Base-by-base conservation (phyloP, 1,140 invertebrate genomes). In the Limonius californicus region DNA sequence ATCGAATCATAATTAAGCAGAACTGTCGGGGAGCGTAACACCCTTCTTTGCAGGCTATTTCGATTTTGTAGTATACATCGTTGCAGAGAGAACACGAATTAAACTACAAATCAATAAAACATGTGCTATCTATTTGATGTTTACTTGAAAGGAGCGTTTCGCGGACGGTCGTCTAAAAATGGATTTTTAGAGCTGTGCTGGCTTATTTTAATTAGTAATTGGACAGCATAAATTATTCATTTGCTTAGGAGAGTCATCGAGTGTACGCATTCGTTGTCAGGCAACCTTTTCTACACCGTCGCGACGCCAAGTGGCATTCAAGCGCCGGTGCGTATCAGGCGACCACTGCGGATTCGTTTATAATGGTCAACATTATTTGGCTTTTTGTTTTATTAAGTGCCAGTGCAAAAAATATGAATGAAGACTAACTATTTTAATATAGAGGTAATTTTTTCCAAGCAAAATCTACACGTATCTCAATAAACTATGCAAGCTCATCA, bases 401-500 rank as follows among this genome's bases (percentile, higher is more conserved):
- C n/a, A 39, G 20, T 39, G 27, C 59, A 70, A 71, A 67, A 57
- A 73, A 73, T 73, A 75, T 77, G 75, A 77, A 77, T 77, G 75
- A 76, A 74, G 75, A 62, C 68, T 63, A 76, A 73, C 64, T 73
- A 66, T 69, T 69, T 72, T 61, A 74, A 75, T 69, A 67, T 76
- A 54, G 72, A 75, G 69, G 75, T 77, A 63, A 54, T 15, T 50
- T 21, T 19, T 66, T 50, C 42, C 42, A 4, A 45, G 54, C 14
- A 19, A 45, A 30, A 21, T 62, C 27, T 39, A 30, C 14, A 15
- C n/a, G 20, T 9, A 60, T 54, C 21, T 21, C n/a, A 39, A 19
- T 54, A 42, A 27, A 14, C 0, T 15, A 42, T 54, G 59, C 30
- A 20, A 42, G 35, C 19, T 19, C n/a, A 50, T 18, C 43, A 53